Conservation (phyloP, 1,140 invertebrate species). For the Platyscapa corneri region DNA sequence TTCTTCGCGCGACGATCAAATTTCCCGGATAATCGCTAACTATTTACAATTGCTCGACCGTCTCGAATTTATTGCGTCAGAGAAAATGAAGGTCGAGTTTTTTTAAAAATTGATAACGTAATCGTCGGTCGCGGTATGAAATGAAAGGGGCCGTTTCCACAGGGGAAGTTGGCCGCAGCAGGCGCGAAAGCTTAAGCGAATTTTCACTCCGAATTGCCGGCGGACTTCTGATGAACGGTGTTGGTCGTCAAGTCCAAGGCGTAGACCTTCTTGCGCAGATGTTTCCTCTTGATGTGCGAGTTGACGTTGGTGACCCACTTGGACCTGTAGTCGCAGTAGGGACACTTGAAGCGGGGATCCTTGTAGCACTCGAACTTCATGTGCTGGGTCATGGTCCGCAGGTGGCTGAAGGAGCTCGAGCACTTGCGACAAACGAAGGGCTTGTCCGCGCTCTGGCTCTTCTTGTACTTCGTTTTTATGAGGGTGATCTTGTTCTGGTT, state of each 20-base stretch:
- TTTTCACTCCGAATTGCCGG: too few species aligned
- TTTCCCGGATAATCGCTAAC: too few species aligned
- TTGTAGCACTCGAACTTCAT: conserved; percentile 68
- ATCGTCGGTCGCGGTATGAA: too few species aligned
- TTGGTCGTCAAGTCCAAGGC: background rate
- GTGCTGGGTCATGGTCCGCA: conserved; percentile 63
- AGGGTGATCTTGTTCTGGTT: too few species aligned
- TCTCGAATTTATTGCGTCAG: too few species aligned
- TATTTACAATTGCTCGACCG: too few species aligned
- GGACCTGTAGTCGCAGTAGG: conserved; percentile 63
- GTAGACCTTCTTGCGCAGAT: conserved; percentile 28
- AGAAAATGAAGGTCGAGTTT: too few species aligned
- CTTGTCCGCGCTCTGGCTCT: background rate
- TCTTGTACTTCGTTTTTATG: background rate
- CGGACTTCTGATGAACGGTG: background rate
- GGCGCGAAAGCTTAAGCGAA: background rate
- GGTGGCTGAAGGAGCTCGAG: conserved; percentile 63
- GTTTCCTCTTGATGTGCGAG: conserved; percentile 56
- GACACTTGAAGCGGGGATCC: conserved; percentile 69
- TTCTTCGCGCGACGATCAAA: too few species aligned
- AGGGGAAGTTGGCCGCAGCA: too few species aligned
- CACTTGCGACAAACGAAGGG: conserved; percentile 53
- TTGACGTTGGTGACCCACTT: conserved; percentile 63
- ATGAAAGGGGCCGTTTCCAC: too few species aligned
- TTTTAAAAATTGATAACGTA: too few species aligned